Percentiles rank a stretch among this genome's conserved stretches.
Conservation (phyloP, 2,888 invertebrate species). For the Crossocerus cetratus region DNA sequence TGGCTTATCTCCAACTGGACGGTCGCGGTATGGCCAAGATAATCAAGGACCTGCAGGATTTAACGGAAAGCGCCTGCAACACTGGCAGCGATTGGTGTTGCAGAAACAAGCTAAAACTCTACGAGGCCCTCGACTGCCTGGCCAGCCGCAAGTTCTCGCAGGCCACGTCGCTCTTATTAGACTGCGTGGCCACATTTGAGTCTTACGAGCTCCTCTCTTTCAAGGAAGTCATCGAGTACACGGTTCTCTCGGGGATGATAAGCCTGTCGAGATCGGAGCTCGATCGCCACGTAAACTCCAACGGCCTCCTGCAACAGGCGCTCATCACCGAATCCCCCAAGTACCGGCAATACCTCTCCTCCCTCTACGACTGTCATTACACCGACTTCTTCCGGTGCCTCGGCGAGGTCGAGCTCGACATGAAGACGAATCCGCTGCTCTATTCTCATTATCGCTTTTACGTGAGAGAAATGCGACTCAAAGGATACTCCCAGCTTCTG, state of each 20-base stretch:
- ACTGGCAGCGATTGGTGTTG: slow-evolving; percentile 85
- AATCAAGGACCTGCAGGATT: slow-evolving; percentile 30
- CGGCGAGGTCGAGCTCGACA: slow-evolving; percentile 75
- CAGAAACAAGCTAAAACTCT: slow-evolving; percentile 84
- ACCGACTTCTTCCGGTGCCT: slow-evolving; percentile 81
- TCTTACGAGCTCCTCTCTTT: slow-evolving; percentile 86
- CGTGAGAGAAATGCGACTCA: slow-evolving; percentile 84
- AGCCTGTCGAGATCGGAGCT: slow-evolving; percentile 73
- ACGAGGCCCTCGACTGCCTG: slow-evolving; percentile 83
- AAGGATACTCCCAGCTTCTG: slow-evolving; percentile 84
- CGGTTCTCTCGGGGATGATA: slow-evolving; percentile 75
- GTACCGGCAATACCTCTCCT: slow-evolving; percentile 64
- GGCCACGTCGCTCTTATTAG: slow-evolving; percentile 82
- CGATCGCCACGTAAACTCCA: slow-evolving; percentile 73
- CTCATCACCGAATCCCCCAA: slow-evolving; percentile 71
- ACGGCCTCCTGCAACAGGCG: slow-evolving; percentile 86
- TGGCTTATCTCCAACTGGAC: slow-evolving; percentile 70
- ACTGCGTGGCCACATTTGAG: slow-evolving; percentile 86
- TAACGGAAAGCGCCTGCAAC: slow-evolving; percentile 75
- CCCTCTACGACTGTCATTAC: slow-evolving; percentile 85
- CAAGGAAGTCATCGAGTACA: slow-evolving; percentile 78
- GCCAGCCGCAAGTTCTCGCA: slow-evolving; percentile 83
- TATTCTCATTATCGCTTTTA: slow-evolving; percentile 84
- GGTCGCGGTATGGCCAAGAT: slow-evolving; percentile 56
- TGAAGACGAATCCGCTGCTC: slow-evolving; percentile 82